phyloP scores from a whole-genome alignment of 2,888 invertebrate genomes.

The Resseliella maxima region DNA sequence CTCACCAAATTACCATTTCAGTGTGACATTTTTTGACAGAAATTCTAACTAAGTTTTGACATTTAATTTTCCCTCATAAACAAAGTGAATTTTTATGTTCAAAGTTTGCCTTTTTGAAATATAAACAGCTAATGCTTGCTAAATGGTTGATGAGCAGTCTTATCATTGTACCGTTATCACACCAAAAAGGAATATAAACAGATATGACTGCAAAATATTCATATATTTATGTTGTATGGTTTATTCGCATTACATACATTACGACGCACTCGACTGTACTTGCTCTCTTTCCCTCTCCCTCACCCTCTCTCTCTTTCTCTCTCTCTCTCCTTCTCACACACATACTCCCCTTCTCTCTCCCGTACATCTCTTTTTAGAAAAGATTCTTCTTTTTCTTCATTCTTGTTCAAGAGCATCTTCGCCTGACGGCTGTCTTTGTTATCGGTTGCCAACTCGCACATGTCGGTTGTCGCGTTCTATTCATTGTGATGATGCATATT shows the following conservation, averaged over 20 bases:
- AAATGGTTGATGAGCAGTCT: not conserved
- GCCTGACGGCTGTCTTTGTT: slow-evolving; percentile 3
- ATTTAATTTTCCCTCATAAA: not conserved
- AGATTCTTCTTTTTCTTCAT: too few relatives aligned
- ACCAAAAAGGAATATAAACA: not conserved
- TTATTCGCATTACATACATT: not conserved
- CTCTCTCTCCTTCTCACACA: not conserved
- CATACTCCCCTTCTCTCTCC: too few relatives aligned
- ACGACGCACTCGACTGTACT: slow-evolving; percentile 12
- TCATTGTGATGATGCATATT: slow-evolving; percentile 35
- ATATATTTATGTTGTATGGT: not conserved
- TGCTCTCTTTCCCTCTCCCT: not conserved
- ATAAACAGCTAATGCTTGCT: not conserved
- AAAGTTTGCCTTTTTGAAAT: not conserved
- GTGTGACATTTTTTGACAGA: not conserved
- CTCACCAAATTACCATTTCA: not conserved
- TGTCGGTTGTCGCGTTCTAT: not conserved
- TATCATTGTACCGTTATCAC: not conserved
- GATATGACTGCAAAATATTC: not conserved
- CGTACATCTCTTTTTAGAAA: too few relatives aligned
- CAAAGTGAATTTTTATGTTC: not conserved
- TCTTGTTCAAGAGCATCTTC: not conserved
- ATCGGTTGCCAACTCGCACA: slow-evolving; percentile 43
- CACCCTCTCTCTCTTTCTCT: not conserved
- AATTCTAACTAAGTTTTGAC: not conserved